Base-by-base conservation (phyloP, 2,888 invertebrate species). In the Epistrophe grossulariae region DNA sequence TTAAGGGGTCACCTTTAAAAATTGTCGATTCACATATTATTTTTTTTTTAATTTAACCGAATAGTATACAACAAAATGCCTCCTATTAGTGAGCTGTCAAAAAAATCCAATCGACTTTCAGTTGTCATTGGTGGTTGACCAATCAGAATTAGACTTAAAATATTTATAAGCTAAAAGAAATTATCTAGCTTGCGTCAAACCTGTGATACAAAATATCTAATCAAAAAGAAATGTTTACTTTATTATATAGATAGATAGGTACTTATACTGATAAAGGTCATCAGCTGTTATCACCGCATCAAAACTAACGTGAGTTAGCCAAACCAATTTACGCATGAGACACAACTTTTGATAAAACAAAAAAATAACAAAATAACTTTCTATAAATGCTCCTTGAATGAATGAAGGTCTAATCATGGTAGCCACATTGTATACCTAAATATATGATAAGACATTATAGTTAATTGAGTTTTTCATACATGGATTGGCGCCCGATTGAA, bases 401-500 rank as follows among this genome's bases (percentile, higher is more conserved):
- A 38, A 59, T 59, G 31, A 55, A 31, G 31, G 10, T 59, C 17
- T 59, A 35, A 38, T 59, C 59, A 11, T 7, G 17, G 17, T 35
- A 59, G 7, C 55, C 59, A 35, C 13, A 59, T 59, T 31, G 55
- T 55, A 55, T 1, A 5, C 35, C 35, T 35, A 35, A 8, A 35
- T 35, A 9, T 24, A 15, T 15, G 24, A 24, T 13, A 28, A 3
- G 28, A 55, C 13, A 28, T 15, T 55, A 2, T 19, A 17, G 40
- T 62, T 62, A 62, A 62, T 62, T 62, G 15, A 62, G 43, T 62
- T 43, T 62, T 62, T 62, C 40, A 62, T 24, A 24, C 35, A 60
- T 24, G 19, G 24, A 38, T 62, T 62, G 62, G 62, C 78, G 77
- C 73, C 68, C 57, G 19, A 78, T 57, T 62, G 55, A 55, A 72